phyloP scores from a whole-genome alignment of 2,797 vertebrate genomes.

The Craterocephalus amniculus region DNA sequence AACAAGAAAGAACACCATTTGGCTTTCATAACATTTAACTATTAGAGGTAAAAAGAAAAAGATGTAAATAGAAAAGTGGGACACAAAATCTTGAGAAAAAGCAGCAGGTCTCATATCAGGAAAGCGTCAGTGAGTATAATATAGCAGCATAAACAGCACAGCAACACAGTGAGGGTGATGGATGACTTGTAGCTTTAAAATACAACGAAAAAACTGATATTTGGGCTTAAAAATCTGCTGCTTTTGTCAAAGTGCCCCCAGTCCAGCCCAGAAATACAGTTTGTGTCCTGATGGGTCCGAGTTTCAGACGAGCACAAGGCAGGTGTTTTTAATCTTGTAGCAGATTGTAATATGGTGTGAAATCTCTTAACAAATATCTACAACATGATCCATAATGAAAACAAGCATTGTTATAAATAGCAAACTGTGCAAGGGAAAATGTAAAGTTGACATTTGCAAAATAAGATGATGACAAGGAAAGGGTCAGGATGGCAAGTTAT shows the following conservation, averaged over 20 bases:
- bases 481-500: slow-evolving; percentile 19
- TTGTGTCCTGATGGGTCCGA: neutral
- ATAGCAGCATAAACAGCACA: slow-evolving; percentile 28
- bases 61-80: slow-evolving; percentile 8
- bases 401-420: neutral
- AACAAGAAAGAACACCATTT: neutral
- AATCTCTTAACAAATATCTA: neutral
- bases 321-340: neutral
- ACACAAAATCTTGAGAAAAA: slow-evolving; percentile 45
- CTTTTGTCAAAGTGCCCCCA: neutral
- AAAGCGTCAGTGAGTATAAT: slow-evolving; percentile 37
- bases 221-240: neutral
- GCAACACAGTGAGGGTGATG: slow-evolving; percentile 9
- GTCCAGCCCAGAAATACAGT: neutral
- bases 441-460: slow-evolving; percentile 7
- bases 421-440: slow-evolving; percentile 1
- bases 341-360: neutral
- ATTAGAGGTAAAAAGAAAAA: slow-evolving; percentile 16
- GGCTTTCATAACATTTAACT: slow-evolving; percentile 5
- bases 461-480: slow-evolving; percentile 11
- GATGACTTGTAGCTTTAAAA: slow-evolving; percentile 19
- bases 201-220: no score
- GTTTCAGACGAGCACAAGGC: neutral
- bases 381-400: neutral
- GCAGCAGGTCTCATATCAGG: slow-evolving; percentile 31